These are phyloP conservation scores for Bombus ignitus DNA, from an alignment of 1,140 invertebrate genomes.

Conservation along the genomic window DNA sequence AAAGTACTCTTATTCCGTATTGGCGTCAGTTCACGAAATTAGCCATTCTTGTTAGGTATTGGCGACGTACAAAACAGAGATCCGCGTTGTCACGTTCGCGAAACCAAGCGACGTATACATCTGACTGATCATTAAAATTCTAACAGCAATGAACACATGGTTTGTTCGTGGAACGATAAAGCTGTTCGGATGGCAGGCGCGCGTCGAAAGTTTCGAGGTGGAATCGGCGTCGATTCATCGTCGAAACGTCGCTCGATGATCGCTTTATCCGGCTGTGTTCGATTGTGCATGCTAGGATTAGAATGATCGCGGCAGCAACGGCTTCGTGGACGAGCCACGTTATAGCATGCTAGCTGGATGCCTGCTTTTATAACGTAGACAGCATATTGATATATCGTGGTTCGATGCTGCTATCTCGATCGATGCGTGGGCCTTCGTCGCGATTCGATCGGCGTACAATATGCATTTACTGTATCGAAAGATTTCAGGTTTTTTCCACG, in stretches of 20 bases:
- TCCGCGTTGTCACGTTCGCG: neutral
- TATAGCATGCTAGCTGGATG: neutral
- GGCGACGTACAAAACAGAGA: neutral
- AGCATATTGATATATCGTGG: neutral
- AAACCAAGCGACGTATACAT: neutral
- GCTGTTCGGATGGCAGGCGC: neutral
- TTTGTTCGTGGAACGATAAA: conserved; percentile 20
- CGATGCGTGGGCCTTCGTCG: neutral
- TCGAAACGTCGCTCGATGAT: conserved; percentile 10
- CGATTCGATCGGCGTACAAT: neutral
- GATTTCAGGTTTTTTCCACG: neutral
- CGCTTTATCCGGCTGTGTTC: conserved; percentile 6
- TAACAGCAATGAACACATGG: neutral
- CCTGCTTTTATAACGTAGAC: conserved; percentile 3
- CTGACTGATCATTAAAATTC: conserved; percentile 29
- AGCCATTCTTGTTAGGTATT: neutral
- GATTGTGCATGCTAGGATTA: conserved; percentile 14
- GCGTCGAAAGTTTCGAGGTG: neutral
- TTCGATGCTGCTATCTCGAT: neutral
- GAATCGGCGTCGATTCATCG: conserved; percentile 12
- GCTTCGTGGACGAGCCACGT: conserved; percentile 19
- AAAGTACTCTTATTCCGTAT: neutral
- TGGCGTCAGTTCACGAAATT: neutral
- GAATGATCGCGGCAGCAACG: neutral
- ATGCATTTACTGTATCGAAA: neutral